Conservation (phyloP, 1,140 invertebrate genomes). For the Trachymyrmex cornetzi region DNA sequence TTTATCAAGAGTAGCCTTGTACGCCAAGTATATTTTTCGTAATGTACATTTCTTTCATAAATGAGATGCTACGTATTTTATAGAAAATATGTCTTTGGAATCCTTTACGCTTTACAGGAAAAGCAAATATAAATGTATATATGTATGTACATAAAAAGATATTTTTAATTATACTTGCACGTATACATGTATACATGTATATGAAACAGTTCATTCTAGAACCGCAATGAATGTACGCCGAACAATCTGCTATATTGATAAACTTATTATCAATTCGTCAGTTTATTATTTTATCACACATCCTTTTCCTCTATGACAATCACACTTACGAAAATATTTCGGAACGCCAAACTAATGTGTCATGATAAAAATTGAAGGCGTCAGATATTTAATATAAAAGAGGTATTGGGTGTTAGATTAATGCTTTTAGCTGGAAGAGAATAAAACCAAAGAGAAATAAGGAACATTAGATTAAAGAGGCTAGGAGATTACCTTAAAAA, state of each 20-base stretch:
- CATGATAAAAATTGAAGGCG: not conserved
- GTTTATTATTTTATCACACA: conserved; percentile 73
- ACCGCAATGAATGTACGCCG: not conserved
- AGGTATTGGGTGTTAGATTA: not conserved
- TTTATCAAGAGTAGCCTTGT: not conserved
- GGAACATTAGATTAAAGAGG: not conserved
- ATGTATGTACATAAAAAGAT: not conserved
- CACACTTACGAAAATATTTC: conserved; percentile 16
- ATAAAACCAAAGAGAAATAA: not conserved
- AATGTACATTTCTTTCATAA: not conserved
- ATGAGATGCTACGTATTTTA: not conserved
- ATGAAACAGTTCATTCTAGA: not conserved
- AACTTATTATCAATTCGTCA: conserved; percentile 58
- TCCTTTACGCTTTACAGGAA: not conserved
- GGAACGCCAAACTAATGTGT: not conserved
- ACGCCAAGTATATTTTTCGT: not conserved
- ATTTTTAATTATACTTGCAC: not conserved
- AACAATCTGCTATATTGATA: conserved; percentile 23
- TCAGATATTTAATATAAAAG: not conserved
- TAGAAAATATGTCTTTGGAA: not conserved
- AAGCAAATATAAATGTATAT: not conserved
- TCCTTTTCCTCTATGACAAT: conserved; percentile 75
- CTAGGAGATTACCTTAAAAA: not conserved
- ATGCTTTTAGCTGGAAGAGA: not conserved
- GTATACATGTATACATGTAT: too few relatives aligned